Evolutionary conservation across 2,797 vertebrate genomes (phyloP), one percentile per base, ranked within the genome.

Genomic region (Tapirus indicus): DNA sequence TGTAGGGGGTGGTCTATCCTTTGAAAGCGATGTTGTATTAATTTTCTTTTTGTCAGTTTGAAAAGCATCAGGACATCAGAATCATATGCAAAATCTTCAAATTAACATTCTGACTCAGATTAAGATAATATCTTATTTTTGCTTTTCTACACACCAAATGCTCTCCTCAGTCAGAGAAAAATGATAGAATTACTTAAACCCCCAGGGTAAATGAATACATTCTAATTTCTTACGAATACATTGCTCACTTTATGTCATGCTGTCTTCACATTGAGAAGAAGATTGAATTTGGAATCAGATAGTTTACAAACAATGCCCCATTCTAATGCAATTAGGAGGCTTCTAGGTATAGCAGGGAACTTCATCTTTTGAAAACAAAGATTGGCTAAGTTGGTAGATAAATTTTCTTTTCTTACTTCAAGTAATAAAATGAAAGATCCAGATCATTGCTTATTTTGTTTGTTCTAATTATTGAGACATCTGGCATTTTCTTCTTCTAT

Each of bases 111-210:
- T 94, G 16, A 38, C 14, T 88, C 41, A 72, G 58, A 91, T 92
- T 78, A 47, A 58, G 58, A 87, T 74, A 91, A 84, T 38, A 23
- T 83, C 11, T 91, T 86, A n/a, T 32, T 44, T 66, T 54, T 83
- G 56, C n/a, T 64, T 96, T 88, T 25, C 75, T 72, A 69, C 7
- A 29, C 8, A 44, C 44, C 64, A 93, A 88, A 92, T 79, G 75
- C 58, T 97, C 52, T 95, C 78, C 62, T 54, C 44, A 88, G 74
- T 49, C 89, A 94, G 64, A 97, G 38, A 93, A 98, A 98, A 90
- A 92, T 27, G 84, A 58, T 12, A 20, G 75, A 87, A 91, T 62
- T 21, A 69, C 74, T 88, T 52, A 75, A 52, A 9, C 90, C 97
- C 78, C 79, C 23, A 90, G 80, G 88, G 78, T 95, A 95, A 87